Evolutionary conservation across 2,113 vertebrate genomes (phyloP).

Genomic region (Gorilla gorilla): DNA sequence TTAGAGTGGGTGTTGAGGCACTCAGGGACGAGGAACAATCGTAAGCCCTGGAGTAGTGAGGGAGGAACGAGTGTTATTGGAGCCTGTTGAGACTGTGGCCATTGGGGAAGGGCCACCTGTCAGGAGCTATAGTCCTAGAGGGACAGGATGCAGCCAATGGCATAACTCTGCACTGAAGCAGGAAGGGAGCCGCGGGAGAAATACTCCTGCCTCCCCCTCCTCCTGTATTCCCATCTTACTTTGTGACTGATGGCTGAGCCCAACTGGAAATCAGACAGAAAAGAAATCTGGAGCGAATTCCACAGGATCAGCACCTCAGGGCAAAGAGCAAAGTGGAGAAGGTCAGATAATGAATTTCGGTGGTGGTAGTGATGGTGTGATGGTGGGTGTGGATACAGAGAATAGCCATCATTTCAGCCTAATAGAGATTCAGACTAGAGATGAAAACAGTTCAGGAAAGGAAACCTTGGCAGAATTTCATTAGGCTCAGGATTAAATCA

Average conservation of each 20-base stretch:
- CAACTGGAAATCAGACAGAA: not conserved
- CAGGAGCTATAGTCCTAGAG: not conserved
- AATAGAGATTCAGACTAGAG: not conserved
- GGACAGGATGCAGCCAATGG: not conserved
- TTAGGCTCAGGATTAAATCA: not conserved
- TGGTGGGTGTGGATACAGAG: not conserved
- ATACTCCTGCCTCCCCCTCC: not conserved
- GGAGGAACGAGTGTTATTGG: too few relatives aligned
- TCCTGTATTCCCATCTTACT: not conserved
- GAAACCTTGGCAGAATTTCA: not conserved
- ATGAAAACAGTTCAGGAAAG: not conserved
- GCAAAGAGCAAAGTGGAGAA: not conserved
- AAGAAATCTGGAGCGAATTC: not conserved
- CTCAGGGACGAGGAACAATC: not conserved
- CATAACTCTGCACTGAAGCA: not conserved
- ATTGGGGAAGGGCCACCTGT: too few relatives aligned
- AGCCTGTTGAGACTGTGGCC: not conserved
- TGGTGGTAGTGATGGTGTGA: not conserved
- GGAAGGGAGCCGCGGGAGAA: not conserved
- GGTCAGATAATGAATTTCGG: not conserved
- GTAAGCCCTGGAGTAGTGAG: not conserved
- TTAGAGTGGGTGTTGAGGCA: not conserved
- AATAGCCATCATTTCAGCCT: not conserved
- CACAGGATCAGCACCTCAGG: not conserved
- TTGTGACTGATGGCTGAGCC: not conserved